These are phyloP conservation scores for Asarcornis scutulata DNA, from an alignment of 2,113 vertebrate genomes.

Conservation along the genomic window DNA sequence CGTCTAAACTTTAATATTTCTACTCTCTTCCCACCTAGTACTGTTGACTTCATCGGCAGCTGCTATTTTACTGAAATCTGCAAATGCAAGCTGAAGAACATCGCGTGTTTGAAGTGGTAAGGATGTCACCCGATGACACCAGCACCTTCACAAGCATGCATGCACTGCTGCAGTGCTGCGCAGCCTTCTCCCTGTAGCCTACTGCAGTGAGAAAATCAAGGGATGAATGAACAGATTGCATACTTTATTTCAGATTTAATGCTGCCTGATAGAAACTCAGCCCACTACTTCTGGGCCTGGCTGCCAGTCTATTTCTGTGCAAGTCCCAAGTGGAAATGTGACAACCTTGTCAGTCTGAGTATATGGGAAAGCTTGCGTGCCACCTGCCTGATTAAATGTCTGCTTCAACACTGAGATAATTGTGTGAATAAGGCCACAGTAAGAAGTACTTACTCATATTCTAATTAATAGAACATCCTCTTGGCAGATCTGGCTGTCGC, in stretches of 20 bases:
- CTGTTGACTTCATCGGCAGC: conserved; percentile 94
- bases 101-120: conserved; percentile 96
- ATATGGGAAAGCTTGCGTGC: background rate
- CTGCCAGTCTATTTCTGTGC: background rate
- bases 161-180: fast-evolving
- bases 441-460: conserved; percentile 55
- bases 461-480: conserved; percentile 60
- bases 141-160: background rate
- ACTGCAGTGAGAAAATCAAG: fast-evolving
- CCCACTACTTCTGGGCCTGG: background rate
- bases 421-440: background rate
- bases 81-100: conserved; percentile 94
- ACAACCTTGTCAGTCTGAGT: background rate
- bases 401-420: background rate
- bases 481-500: background rate
- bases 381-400: conserved; percentile 18
- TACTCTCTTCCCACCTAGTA: conserved; percentile 70
- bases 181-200: fast-evolving
- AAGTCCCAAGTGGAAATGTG: background rate
- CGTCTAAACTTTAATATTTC: background rate
- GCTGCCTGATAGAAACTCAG: background rate
- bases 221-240: background rate
- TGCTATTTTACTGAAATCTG: conserved; percentile 95
- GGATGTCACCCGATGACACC: fast-evolving
- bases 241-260: background rate